A percentile compares a stretch with the other conserved stretches of the same genome.
These are phyloP conservation scores for Podarcis raffonei DNA, from an alignment of 2,113 vertebrate genomes.

Conservation along the genomic window DNA sequence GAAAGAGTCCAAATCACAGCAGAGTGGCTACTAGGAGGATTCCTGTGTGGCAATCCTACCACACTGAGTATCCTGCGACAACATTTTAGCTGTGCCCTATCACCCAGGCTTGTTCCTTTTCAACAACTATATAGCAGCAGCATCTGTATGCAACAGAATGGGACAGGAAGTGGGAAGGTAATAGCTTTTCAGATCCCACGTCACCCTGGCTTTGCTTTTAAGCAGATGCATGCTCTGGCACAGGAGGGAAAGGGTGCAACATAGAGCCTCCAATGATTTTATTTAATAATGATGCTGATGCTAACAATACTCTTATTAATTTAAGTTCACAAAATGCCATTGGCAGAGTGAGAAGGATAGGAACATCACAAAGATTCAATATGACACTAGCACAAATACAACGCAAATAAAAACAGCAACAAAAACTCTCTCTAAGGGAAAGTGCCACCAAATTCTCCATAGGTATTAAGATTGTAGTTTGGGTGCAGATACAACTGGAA, in stretches of 20 bases:
- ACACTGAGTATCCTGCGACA: neutral
- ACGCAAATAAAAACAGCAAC: neutral
- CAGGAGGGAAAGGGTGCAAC: neutral
- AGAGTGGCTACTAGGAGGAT: neutral
- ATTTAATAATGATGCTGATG: neutral
- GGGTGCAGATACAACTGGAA: too few species aligned
- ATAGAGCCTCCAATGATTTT: neutral
- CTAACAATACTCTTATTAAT: too few species aligned
- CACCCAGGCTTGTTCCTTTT: neutral
- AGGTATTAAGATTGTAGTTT: neutral
- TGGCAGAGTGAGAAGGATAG: neutral
- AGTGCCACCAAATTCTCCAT: neutral
- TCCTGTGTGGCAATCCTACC: neutral
- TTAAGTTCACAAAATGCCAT: neutral
- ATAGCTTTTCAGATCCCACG: neutral
- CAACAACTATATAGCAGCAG: neutral
- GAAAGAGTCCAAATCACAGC: neutral
- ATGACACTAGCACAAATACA: neutral
- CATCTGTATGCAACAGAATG: neutral
- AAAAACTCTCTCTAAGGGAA: neutral
- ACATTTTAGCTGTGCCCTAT: neutral
- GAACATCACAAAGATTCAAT: neutral
- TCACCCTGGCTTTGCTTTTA: neutral
- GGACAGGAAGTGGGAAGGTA: neutral
- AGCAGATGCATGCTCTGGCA: neutral